phyloP scores from a whole-genome alignment of 2,797 vertebrate genomes.

The Scomberomorus guttatus region DNA sequence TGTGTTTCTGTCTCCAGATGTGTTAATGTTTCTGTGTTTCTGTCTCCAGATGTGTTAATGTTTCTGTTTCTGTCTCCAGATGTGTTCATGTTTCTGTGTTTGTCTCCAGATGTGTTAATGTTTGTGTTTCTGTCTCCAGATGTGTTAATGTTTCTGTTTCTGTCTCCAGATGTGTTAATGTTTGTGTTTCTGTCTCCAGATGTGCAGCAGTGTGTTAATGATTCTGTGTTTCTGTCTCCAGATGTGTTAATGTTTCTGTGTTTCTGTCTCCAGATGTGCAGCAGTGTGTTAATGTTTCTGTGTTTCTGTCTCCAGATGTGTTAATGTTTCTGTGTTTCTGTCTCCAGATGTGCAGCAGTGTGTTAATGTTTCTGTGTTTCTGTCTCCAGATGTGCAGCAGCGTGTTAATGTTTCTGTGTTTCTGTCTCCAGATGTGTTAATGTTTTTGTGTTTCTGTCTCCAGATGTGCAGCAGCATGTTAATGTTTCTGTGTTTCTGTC shows the following conservation, averaged over 20 bases:
- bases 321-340: too few relatives aligned
- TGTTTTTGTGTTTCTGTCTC: too few relatives aligned
- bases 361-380: background rate
- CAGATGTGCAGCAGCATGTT: background rate
- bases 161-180: background rate
- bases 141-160: too few relatives aligned
- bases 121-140: conserved; percentile 33
- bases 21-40: conserved; percentile 7
- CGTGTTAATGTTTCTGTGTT: background rate
- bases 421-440: conserved; percentile 46
- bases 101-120: background rate
- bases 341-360: background rate
- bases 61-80: conserved; percentile 32
- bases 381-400: conserved; percentile 42
- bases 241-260: background rate
- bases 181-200: conserved; percentile 33
- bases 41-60: conserved; percentile 39
- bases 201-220: too few relatives aligned
- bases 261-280: conserved; percentile 42
- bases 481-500: background rate
- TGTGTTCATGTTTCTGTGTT: too few relatives aligned
- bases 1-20: conserved; percentile 31
- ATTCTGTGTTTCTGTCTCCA: too few relatives aligned
- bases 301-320: conserved; percentile 41
- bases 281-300: background rate